Base-by-base conservation (phyloP, 2,888 invertebrate genomes). In the Nemotelus nigrinus region DNA sequence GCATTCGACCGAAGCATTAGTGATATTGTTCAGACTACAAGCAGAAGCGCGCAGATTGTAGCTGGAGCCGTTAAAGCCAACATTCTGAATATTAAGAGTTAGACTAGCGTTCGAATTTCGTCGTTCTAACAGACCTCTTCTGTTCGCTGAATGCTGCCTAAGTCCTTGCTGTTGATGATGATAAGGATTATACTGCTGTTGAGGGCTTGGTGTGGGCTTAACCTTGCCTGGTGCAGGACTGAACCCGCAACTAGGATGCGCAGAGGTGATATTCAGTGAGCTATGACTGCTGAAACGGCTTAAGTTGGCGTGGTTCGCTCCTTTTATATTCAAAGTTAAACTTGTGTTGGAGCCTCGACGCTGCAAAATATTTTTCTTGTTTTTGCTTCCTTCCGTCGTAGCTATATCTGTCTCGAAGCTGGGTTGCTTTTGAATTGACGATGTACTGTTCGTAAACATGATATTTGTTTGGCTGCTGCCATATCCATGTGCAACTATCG, bases 91-190 rank as follows among this genome's bases (percentile, higher is more conserved):
- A 78, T 94, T 95, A 43, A 97, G 91, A 0, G 96, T 96, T 2
- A 97, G 88, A 77, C 96, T 96, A 0, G 96, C 96, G 84, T 96
- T 97, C 1, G 96, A 97, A 72, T 96, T 96, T 76, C 97, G 89
- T 45, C 97, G 90, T 84, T 96, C 95, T 3, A 96, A 87, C 1
- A 96, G 87, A 6, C 95, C 94, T 82, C 93, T 93, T 64, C 88
- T 89, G 0, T 85, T 85, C 0, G 82, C 79, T 47, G 80, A 80
- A 80, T 10, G 80, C 67, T 44, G 81, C 79, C 57, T 77, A 65
- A 55, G n/a, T 4, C 41, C 2, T 71, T 63, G 3, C 65, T 25
- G 3, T 8, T 76, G 57, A 53, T 72, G 67, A 39, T 60, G 41
- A 3, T 63, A 43, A 6, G 76, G 72, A 8, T 45, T 2, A 84